Percentiles rank a stretch among this genome's conserved stretches.
These are phyloP conservation scores for Chiloscyllium punctatum DNA, from an alignment of 2,797 vertebrate genomes.

Conservation along the genomic window DNA sequence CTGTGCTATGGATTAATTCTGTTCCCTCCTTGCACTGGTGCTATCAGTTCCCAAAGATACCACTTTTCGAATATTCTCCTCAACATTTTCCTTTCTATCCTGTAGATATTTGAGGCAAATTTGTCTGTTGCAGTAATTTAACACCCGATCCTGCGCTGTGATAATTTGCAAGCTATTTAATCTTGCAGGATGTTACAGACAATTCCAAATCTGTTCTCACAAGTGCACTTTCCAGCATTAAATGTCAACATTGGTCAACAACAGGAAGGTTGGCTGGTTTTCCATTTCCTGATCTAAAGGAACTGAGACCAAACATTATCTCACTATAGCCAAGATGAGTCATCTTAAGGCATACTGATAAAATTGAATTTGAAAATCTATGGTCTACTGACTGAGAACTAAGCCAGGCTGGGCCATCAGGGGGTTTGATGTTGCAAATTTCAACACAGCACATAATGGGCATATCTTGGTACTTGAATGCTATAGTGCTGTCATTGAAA, in stretches of 20 bases:
- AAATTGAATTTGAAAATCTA: not conserved
- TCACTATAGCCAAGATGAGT: not conserved
- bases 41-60: not conserved
- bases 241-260: not conserved
- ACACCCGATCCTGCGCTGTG: not conserved
- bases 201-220: not conserved
- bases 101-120: not conserved
- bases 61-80: not conserved
- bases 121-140: not conserved
- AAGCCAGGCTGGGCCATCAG: not conserved
- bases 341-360: not conserved
- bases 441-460: not conserved
- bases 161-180: not conserved
- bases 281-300: not conserved
- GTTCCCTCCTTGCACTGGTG: not conserved
- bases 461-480: not conserved
- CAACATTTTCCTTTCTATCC: not conserved
- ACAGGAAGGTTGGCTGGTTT: not conserved
- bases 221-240: not conserved
- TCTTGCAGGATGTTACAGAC: not conserved
- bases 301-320: not conserved
- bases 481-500: not conserved
- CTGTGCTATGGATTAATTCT: no score
- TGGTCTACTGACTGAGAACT: not conserved
- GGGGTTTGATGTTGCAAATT: not conserved